Evolutionary conservation across 2,797 vertebrate species (phyloP).

Genomic region (Sphaeramia orbicularis): DNA sequence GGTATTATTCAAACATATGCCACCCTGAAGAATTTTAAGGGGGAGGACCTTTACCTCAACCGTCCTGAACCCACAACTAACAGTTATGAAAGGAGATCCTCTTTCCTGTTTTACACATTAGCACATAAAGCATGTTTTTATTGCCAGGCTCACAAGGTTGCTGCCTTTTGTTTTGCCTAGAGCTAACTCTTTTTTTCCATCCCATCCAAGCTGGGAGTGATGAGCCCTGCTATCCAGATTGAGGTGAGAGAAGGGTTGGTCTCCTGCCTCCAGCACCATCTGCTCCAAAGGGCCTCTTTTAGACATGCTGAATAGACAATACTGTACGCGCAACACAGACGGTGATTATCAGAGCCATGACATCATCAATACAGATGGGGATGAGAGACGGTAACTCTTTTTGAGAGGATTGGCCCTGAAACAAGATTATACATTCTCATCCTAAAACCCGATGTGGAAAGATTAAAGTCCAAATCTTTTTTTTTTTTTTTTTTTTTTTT

Average conservation of each 20-base stretch:
- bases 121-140: slow-evolving; percentile 44
- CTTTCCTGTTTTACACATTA: slow-evolving; percentile 41
- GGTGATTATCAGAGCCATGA: slow-evolving; percentile 72
- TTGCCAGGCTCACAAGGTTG: slow-evolving; percentile 45
- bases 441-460: neutral
- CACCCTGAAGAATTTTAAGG: slow-evolving; percentile 35
- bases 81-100: slow-evolving; percentile 39
- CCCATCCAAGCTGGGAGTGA: slow-evolving; percentile 61
- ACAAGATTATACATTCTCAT: slow-evolving; percentile 2
- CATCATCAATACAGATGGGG: slow-evolving; percentile 75
- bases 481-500: no score
- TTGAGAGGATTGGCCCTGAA: slow-evolving; percentile 24
- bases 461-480: neutral
- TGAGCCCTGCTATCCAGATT: slow-evolving; percentile 79
- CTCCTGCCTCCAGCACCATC: slow-evolving; percentile 86
- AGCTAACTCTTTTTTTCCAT: slow-evolving; percentile 73
- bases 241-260: slow-evolving; percentile 82
- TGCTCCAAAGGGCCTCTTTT: slow-evolving; percentile 82
- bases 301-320: slow-evolving; percentile 85
- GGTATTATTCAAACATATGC: slow-evolving; percentile 63
- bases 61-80: slow-evolving; percentile 44
- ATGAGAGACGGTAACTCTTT: slow-evolving; percentile 39
- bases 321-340: slow-evolving; percentile 72
- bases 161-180: slow-evolving; percentile 64
- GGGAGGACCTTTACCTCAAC: slow-evolving; percentile 40